Conservation (phyloP, 2,888 invertebrate species). For the Bedellia somnulentella region DNA sequence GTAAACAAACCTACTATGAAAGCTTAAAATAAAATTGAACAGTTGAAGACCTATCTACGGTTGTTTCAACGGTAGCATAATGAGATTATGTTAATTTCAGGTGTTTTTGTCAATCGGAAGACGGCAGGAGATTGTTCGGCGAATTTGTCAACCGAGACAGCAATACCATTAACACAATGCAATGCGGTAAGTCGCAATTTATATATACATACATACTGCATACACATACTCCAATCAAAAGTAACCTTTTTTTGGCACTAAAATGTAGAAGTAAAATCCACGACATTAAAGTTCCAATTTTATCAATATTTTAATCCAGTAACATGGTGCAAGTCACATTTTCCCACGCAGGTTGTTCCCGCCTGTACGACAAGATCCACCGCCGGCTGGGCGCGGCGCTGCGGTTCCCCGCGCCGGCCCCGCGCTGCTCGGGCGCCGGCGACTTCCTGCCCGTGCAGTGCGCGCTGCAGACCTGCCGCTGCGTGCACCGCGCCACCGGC, state of each 20-base stretch:
- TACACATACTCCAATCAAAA: no score
- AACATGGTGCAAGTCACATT: no score
- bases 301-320: no score
- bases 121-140: constrained; percentile 68
- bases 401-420: constrained; percentile 31
- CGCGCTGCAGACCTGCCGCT: constrained; percentile 59
- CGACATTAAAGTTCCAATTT: no score
- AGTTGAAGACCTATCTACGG: no score
- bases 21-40: no score
- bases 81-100: no score
- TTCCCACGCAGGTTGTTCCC: constrained; percentile 61
- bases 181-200: constrained; percentile 66
- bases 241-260: no score
- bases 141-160: constrained; percentile 51
- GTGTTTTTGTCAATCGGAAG: constrained; percentile 65
- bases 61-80: no score
- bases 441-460: constrained; percentile 71
- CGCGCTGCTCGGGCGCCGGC: constrained; percentile 67
- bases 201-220: no score
- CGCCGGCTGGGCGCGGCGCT: constrained; percentile 31
- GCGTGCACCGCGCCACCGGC: constrained; percentile 61
- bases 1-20: no score
- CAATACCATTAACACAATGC: constrained; percentile 40
- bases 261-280: no score
- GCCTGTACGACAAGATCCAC: constrained; percentile 47